Base-by-base conservation (phyloP, 2,797 vertebrate genomes). In the Lacerta agilis region DNA sequence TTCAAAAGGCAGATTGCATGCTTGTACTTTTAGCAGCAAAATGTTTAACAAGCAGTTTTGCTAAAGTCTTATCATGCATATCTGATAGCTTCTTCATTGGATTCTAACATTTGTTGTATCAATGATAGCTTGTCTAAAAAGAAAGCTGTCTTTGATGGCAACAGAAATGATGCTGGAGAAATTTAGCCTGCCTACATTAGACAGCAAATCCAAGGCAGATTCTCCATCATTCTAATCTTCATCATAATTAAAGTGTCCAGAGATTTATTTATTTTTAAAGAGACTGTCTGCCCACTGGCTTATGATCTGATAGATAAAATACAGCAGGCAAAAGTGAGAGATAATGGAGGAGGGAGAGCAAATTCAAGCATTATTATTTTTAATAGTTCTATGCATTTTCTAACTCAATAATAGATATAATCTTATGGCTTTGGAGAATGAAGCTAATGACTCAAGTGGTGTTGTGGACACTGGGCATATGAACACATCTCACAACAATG, bases 31-130 rank as follows among this genome's bases (percentile, higher is more conserved):
- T 67, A 72, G 17, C 0, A 1, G 75, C 64, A 41, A 82, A 77
- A 49, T 4, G 27, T 86, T 79, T 86, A 61, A 29, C 27, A 67
- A 61, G 8, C 15, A 23, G 43, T 73, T 79, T 86, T 87, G 77
- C 88, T 1, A 69, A 83, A 49, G n/a, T 38, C n/a, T 64, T 79
- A 49, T 73, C 55, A 61, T 58, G n/a, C 29, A 41, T 82, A 78
- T 71, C 45, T 43, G 45, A 85, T 4, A 9, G 43, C 33, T 41
- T 83, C 17, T 69, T 5, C 79, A 75, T 15, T 82, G 20, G 36
- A n/a, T 69, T 79, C 36, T 8, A 36, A 80, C 64, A 79, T 90
- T 75, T 55, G 73, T 58, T 72, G 69, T 83, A 73, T 78, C 45
- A 43, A 58, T 45, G 61, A 64, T 72, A 79, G 25, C 61, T 89